A percentile compares a stretch with the other conserved stretches of the same genome.
phyloP scores from a whole-genome alignment of 2,797 vertebrate species.

The Hipposideros larvatus region DNA sequence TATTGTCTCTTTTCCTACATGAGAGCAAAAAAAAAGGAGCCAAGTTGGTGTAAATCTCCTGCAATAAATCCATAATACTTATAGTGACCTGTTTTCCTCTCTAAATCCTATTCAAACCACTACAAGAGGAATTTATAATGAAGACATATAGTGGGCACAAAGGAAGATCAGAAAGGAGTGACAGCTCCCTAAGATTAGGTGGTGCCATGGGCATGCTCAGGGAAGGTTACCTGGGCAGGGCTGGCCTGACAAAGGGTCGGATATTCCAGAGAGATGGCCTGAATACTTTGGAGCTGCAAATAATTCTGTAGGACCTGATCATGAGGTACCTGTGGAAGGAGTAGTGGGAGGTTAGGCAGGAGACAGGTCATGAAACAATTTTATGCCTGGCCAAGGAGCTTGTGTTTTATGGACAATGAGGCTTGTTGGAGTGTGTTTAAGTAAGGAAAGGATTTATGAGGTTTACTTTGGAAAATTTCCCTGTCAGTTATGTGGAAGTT shows the following conservation, averaged over 20 bases:
- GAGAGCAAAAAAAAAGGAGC: background rate
- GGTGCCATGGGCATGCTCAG: background rate
- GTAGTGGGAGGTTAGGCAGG: background rate
- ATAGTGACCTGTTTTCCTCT: background rate
- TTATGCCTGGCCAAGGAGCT: background rate
- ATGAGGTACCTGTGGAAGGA: background rate
- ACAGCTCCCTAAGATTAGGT: background rate
- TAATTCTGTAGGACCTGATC: background rate
- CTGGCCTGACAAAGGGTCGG: background rate
- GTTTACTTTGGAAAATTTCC: constrained; percentile 5
- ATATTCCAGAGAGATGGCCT: background rate
- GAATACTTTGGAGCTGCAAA: background rate
- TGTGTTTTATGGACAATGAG: background rate
- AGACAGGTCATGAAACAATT: background rate
- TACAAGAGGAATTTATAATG: background rate
- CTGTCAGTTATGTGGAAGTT: background rate
- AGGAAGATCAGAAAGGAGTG: background rate
- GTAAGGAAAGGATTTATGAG: background rate
- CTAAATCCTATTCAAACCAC: background rate
- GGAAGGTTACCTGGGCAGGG: background rate
- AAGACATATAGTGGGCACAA: background rate
- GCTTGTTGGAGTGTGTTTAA: background rate
- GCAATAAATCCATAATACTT: background rate
- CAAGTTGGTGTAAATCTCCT: background rate
- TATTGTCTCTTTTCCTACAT: background rate